phyloP scores from a whole-genome alignment of 2,888 invertebrate species.

The Galeopsomyia nigrocyanea region DNA sequence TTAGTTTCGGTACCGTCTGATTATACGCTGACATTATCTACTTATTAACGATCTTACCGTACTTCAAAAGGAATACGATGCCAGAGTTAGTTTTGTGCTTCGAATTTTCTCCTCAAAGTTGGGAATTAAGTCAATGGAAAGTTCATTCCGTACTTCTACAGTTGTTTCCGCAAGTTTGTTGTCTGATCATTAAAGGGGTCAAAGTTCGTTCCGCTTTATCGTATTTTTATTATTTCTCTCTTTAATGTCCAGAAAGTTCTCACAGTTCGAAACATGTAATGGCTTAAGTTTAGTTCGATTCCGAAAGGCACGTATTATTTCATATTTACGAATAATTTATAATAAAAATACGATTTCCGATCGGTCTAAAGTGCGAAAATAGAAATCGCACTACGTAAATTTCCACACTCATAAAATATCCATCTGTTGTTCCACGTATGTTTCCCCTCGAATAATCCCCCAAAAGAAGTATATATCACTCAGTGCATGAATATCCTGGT shows the following conservation, averaged over 20 bases:
- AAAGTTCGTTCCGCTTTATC: too few species aligned
- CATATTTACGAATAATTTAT: too few species aligned
- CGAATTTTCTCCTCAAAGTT: conserved; percentile 6
- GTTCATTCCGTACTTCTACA: conserved; percentile 20
- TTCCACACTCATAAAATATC: too few species aligned
- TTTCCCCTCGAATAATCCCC: too few species aligned
- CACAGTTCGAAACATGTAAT: too few species aligned
- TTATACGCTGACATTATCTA: conserved; percentile 5
- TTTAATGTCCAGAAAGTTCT: conserved; percentile 6
- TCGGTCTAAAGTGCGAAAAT: too few species aligned
- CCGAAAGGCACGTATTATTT: too few species aligned
- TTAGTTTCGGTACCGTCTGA: too few species aligned
- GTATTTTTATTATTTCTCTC: conserved; percentile 20
- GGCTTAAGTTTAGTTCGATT: too few species aligned
- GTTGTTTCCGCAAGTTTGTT: conserved; percentile 8
- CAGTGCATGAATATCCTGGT: not conserved
- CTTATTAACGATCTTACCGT: conserved; percentile 32
- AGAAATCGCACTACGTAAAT: too few species aligned
- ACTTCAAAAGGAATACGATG: not conserved
- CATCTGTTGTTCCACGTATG: too few species aligned
- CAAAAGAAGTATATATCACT: not conserved
- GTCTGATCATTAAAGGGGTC: not conserved
- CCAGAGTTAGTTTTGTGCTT: conserved; percentile 13
- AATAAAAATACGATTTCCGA: too few species aligned
- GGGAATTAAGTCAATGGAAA: conserved; percentile 31